A percentile compares a stretch with the other conserved stretches of the same genome.
These are phyloP conservation scores for Pholis gunnellus DNA, from an alignment of 2,113 vertebrate genomes.

Conservation along the genomic window DNA sequence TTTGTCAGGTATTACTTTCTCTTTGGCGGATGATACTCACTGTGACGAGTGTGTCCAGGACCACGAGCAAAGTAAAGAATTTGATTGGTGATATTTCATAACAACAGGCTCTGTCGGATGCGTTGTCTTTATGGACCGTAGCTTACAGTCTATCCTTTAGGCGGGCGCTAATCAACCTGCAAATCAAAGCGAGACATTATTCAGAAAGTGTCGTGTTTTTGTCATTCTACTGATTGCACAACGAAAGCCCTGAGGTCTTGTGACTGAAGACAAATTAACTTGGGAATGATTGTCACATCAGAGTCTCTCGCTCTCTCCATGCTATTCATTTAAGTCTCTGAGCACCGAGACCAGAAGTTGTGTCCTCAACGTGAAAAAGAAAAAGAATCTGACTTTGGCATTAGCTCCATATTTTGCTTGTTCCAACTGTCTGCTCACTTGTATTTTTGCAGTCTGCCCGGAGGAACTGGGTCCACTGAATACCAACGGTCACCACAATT, in stretches of 20 bases:
- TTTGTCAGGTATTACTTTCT: background rate
- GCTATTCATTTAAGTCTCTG: constrained; percentile 63
- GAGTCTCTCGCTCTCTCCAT: constrained; percentile 44
- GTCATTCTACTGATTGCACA: constrained; percentile 66
- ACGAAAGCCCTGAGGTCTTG: constrained; percentile 65
- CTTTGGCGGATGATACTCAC: background rate
- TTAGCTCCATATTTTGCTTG: constrained; percentile 45
- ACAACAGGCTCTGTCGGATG: constrained; percentile 32
- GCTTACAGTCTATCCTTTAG: constrained; percentile 64
- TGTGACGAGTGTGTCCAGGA: constrained; percentile 13
- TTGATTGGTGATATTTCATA: constrained; percentile 38
- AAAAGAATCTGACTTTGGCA: constrained; percentile 11
- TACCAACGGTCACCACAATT: constrained; percentile 36
- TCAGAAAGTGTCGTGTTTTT: constrained; percentile 57
- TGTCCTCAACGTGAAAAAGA: constrained; percentile 39
- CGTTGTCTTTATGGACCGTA: constrained; percentile 45
- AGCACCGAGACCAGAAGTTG: constrained; percentile 59
- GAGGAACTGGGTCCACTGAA: constrained; percentile 26
- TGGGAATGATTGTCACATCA: constrained; percentile 74
- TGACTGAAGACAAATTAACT: constrained; percentile 77
- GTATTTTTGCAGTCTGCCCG: constrained; percentile 38
- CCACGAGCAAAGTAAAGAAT: constrained; percentile 17
- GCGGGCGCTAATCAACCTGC: constrained; percentile 56
- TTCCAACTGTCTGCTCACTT: constrained; percentile 45
- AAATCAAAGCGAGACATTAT: constrained; percentile 64